A percentile compares a stretch with the other conserved stretches of the same genome.
Conservation (phyloP, 2,113 vertebrate species). For the Sardina pilchardus region DNA sequence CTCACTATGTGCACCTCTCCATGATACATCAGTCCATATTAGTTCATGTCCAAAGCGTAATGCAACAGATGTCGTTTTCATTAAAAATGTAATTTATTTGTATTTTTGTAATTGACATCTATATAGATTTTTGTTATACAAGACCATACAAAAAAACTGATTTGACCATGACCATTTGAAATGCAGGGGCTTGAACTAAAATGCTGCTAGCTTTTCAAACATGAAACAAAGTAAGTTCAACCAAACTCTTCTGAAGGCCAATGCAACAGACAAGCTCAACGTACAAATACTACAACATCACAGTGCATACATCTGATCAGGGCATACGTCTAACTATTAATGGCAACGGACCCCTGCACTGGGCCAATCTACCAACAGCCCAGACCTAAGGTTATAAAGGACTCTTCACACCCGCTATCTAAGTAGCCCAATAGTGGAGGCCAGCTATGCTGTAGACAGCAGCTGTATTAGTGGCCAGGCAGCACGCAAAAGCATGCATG, state of each 20-base stretch:
- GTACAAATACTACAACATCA: no score
- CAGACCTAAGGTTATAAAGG: background rate
- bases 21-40: background rate
- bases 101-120: background rate
- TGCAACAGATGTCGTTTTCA: background rate
- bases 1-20: background rate
- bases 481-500: conserved; percentile 63
- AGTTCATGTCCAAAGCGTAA: background rate
- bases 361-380: no score
- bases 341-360: background rate
- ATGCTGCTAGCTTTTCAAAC: background rate
- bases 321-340: no score
- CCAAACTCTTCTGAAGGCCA: conserved; percentile 2
- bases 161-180: background rate
- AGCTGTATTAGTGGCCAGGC: conserved; percentile 53
- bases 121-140: background rate
- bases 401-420: background rate
- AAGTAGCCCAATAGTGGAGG: background rate
- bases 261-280: background rate
- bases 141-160: background rate
- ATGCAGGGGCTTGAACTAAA: background rate
- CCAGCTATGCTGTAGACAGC: background rate
- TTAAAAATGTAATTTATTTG: background rate
- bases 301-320: no score
- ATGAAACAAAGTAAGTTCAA: background rate